Base-by-base conservation (phyloP, 2,113 vertebrate genomes). In the Tyrannus savana region DNA sequence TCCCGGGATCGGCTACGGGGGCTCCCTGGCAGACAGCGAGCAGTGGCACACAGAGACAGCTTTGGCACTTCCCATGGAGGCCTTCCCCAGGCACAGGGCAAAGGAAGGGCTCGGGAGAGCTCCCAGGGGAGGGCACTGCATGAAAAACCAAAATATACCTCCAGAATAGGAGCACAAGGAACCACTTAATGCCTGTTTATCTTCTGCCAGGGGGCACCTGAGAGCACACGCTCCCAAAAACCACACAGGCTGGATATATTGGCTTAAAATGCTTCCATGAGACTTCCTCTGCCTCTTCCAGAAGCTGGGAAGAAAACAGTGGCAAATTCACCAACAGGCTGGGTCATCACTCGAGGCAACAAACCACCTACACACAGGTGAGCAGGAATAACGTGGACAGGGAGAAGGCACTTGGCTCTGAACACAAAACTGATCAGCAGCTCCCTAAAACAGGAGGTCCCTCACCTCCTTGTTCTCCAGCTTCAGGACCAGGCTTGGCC, bases 71-170 rank as follows among this genome's bases (percentile, higher is more conserved):
- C 31, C 42, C 14, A 6, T 6, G 27, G 44, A 74, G 39, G 6
- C 27, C 49, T 69, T 47, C 35, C 72, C 33, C 6, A 17, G 14
- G 42, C 52, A 33, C 53, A 8, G 24, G 37, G 39, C 33, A 50
- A 19, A 31, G 68, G 42, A 35, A 66, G 49, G 42, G 50, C 59
- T 55, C 4, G 1, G 19, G 31, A 52, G 15, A 24, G 37, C 30
- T 9, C 31, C 33, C 8, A 0, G 44, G 3, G 44, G 37, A 24
- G 1, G 2, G 63, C 44, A 59, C 24, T 0, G 4, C 4, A 24
- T 2, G 1, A 47, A 49, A 71, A 21, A 9, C 42, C 24, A 15
- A 50, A 50, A 27, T 27, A 27, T 6, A 50, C 25, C 10, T 50
- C 60, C 9, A 25, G 15, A 83, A 66, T 2, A 59, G 33, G 14